Conservation (phyloP, 1,140 invertebrate species). For the Drosophila ananassae region DNA sequence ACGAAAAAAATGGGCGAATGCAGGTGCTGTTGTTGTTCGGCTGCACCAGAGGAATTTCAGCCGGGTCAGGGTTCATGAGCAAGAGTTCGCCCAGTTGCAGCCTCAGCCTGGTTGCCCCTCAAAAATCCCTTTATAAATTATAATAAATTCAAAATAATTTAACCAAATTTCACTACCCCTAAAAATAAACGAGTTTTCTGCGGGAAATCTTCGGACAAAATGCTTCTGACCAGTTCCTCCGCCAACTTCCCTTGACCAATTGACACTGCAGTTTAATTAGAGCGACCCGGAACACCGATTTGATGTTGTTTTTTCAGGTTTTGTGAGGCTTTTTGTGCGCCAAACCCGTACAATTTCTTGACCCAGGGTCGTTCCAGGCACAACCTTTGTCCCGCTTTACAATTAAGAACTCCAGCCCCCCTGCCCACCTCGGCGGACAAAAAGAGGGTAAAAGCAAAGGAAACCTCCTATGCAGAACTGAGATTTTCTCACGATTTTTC, state of each 20-base stretch:
- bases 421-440: slow-evolving; percentile 1
- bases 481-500: slow-evolving; percentile 78
- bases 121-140: slow-evolving; percentile 34
- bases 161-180: slow-evolving; percentile 31
- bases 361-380: slow-evolving; percentile 62
- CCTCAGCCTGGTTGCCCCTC: not conserved
- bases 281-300: slow-evolving; percentile 71
- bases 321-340: slow-evolving; percentile 40
- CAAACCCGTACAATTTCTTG: slow-evolving; percentile 54
- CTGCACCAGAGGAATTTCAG: slow-evolving; percentile 31
- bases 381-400: slow-evolving; percentile 73
- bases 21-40: slow-evolving; percentile 34
- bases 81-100: slow-evolving; percentile 31
- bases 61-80: slow-evolving; percentile 38
- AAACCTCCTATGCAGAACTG: slow-evolving; percentile 61
- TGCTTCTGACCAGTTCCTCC: slow-evolving; percentile 44
- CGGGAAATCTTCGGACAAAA: slow-evolving; percentile 5
- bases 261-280: slow-evolving; percentile 81
- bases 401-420: slow-evolving; percentile 36
- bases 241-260: slow-evolving; percentile 47
- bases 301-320: slow-evolving; percentile 68
- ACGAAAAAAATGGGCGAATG: slow-evolving; percentile 11
- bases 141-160: slow-evolving; percentile 34
- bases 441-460: slow-evolving; percentile 29
- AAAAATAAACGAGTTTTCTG: slow-evolving; percentile 45